Evolutionary conservation across 2,797 vertebrate species (phyloP).

Genomic region (Sebastiscus tertius): DNA sequence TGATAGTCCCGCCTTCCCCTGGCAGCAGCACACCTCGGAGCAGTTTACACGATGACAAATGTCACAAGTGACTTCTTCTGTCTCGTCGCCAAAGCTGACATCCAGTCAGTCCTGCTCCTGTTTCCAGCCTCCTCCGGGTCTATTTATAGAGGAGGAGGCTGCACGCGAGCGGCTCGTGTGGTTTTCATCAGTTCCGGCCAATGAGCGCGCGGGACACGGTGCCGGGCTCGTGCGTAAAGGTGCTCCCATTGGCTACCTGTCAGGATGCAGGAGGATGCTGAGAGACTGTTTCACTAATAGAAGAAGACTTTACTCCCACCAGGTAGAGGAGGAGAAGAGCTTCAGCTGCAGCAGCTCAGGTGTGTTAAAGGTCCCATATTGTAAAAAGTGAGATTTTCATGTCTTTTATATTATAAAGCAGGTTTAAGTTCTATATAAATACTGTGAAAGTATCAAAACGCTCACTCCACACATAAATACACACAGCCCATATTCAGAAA

Average conservation of each 20-base stretch:
- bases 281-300: background rate
- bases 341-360: background rate
- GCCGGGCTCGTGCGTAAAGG: constrained; percentile 84
- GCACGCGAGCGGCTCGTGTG: constrained; percentile 96
- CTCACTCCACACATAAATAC: too few species aligned
- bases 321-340: background rate
- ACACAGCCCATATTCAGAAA: too few species aligned
- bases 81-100: background rate
- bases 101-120: constrained; percentile 14
- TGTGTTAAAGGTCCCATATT: background rate
- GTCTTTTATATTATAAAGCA: too few species aligned
- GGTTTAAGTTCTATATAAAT: too few species aligned
- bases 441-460: too few species aligned
- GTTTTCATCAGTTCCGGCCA: constrained; percentile 86
- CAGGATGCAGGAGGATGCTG: constrained; percentile 49
- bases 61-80: background rate
- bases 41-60: constrained; percentile 14
- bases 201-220: constrained; percentile 85
- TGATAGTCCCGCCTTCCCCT: constrained; percentile 33
- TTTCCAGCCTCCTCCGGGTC: constrained; percentile 35
- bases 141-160: constrained; percentile 87
- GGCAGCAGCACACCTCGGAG: background rate
- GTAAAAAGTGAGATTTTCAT: too few species aligned
- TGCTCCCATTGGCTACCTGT: constrained; percentile 86
- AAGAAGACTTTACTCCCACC: too few species aligned